Evolutionary conservation across 2,888 invertebrate species (phyloP).

Genomic region (Ophioninae sp.): DNA sequence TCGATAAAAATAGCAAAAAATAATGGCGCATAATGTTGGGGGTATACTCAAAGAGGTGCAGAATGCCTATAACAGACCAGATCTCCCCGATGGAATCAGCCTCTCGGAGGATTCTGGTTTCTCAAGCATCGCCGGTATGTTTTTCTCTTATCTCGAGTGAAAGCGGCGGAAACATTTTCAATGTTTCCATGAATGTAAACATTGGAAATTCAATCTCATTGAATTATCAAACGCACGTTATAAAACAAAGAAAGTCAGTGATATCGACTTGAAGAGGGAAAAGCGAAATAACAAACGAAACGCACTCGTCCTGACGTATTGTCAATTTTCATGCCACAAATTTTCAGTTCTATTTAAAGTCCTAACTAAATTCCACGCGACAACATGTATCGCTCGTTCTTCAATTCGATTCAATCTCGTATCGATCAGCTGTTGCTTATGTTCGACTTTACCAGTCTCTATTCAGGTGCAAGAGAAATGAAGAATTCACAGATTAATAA

Average conservation of each 20-base stretch:
- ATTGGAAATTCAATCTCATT: background rate
- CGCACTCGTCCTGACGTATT: constrained; percentile 1
- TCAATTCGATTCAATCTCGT: constrained; percentile 34
- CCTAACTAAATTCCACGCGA: constrained; percentile 50
- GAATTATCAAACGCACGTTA: background rate
- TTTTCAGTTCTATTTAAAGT: background rate
- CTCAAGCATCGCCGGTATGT: constrained; percentile 60
- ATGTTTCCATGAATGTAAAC: constrained; percentile 1
- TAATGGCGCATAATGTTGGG: background rate
- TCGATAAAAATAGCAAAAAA: background rate
- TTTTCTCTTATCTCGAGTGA: background rate
- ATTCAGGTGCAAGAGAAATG: constrained; percentile 21
- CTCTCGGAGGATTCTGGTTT: constrained; percentile 66
- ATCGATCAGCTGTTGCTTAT: constrained; percentile 30
- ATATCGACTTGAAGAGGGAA: background rate
- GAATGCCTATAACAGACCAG: constrained; percentile 26
- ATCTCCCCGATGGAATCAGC: constrained; percentile 57
- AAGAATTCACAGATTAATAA: background rate
- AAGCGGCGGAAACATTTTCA: too few relatives aligned
- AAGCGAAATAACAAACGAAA: background rate
- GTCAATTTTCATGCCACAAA: constrained; percentile 24
- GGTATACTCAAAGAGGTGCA: constrained; percentile 21
- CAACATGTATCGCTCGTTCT: constrained; percentile 41
- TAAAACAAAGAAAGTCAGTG: background rate
- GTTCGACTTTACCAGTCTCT: constrained; percentile 20